Evolutionary conservation across 2,888 invertebrate genomes (phyloP), one percentile per base, ranked within the genome.

Genomic region (Caenorhabditis becei): DNA sequence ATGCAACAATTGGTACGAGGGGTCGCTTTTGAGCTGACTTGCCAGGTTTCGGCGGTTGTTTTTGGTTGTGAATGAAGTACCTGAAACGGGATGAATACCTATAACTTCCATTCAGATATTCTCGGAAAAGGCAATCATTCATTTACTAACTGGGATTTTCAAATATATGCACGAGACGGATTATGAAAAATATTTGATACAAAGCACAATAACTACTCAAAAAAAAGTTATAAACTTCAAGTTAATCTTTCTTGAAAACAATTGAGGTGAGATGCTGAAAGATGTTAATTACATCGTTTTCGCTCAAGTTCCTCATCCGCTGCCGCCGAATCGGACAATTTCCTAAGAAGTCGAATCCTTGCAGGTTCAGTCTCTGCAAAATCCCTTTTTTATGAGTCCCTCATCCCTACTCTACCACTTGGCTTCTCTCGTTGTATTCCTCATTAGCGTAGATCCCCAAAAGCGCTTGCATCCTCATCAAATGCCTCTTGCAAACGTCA

Each of bases 201-300:
- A 14, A 5, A 41, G 35, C n/a, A n/a, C n/a, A n/a, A n/a, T n/a
- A n/a, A n/a, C n/a, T n/a, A n/a, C n/a, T n/a, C n/a, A n/a, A n/a
- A n/a, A n/a, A n/a, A n/a, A n/a, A n/a, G n/a, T n/a, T n/a, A n/a
- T n/a, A n/a, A n/a, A n/a, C n/a, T n/a, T n/a, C n/a, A n/a, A n/a
- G n/a, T n/a, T n/a, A n/a, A n/a, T n/a, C n/a, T n/a, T n/a, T 65
- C n/a, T 32, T 51, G 26, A 66, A 75, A 2, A 59, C 66, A 11
- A 75, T 53, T 3, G 28, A 26, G 16, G 66, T 51, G n/a, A 75
- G 53, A 10, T 66, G 74, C 7, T 61, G 59, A 16, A 75, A 75
- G 0, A 75, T 75, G n/a, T 41, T 59, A 18, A 75, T 23, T n/a
- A 75, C 54, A n/a, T 66, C 75, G 16, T 51, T 44, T 18, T 66